Percentiles rank a stretch among this genome's conserved stretches.
Conservation (phyloP, 2,797 vertebrate genomes). For the Premnoplex brunnescens region DNA sequence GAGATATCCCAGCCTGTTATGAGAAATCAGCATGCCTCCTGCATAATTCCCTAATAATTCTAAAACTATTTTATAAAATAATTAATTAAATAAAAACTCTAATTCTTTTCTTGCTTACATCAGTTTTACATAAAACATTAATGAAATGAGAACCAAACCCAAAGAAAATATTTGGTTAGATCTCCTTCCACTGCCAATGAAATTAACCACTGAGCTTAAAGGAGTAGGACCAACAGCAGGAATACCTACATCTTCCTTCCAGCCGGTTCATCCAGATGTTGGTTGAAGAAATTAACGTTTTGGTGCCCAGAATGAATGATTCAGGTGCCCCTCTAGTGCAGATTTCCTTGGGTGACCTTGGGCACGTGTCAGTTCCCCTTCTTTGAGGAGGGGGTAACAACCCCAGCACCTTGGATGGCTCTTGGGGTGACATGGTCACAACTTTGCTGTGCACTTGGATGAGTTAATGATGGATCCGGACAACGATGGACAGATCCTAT, state of each 20-base stretch:
- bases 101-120: not conserved
- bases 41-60: not conserved
- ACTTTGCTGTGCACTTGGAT: not conserved
- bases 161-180: conserved; percentile 11
- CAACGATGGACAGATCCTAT: not conserved
- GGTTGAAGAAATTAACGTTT: not conserved
- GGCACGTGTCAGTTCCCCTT: not conserved
- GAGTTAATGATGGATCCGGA: not conserved
- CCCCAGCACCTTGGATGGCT: not conserved
- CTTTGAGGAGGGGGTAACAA: not conserved
- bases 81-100: not conserved
- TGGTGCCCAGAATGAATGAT: not conserved
- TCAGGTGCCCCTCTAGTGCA: not conserved
- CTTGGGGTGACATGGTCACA: not conserved
- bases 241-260: not conserved
- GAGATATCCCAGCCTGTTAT: not conserved
- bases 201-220: not conserved
- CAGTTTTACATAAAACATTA: not conserved
- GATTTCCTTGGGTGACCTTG: not conserved
- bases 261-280: not conserved
- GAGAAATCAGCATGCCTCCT: not conserved
- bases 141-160: not conserved
- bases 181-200: not conserved
- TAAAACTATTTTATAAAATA: not conserved
- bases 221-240: not conserved